These are phyloP conservation scores for Intoshia linei DNA, from an alignment of 1,140 invertebrate genomes.

Conservation along the genomic window DNA sequence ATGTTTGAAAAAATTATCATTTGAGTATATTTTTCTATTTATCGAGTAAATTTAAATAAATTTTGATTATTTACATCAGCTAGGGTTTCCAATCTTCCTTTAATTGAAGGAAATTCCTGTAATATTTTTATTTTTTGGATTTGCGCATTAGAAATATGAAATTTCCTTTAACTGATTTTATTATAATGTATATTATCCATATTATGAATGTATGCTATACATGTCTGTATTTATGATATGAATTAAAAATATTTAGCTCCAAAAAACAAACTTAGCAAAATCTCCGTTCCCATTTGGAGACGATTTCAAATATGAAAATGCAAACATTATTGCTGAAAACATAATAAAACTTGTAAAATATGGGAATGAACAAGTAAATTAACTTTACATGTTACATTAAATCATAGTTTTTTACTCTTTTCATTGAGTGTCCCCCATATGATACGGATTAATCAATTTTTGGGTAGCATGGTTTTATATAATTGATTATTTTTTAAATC, in stretches of 20 bases:
- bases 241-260: slow-evolving; percentile 4
- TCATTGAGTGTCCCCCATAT: too few relatives aligned
- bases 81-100: background rate
- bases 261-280: slow-evolving; percentile 9
- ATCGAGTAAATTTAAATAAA: background rate
- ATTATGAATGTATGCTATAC: slow-evolving; percentile 3
- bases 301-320: slow-evolving; percentile 59
- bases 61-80: background rate
- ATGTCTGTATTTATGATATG: background rate
- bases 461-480: too few relatives aligned
- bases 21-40: background rate
- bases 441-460: too few relatives aligned
- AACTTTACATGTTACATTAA: too few relatives aligned
- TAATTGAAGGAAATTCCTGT: background rate
- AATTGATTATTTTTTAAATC: too few relatives aligned
- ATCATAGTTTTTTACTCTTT: too few relatives aligned
- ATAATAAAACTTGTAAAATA: slow-evolving; percentile 50
- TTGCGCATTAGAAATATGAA: background rate
- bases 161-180: background rate
- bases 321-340: slow-evolving; percentile 46
- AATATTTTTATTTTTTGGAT: background rate
- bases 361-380: slow-evolving; percentile 28
- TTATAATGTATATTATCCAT: slow-evolving; percentile 8
- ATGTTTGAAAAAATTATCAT: slow-evolving; percentile 2
- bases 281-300: slow-evolving; percentile 62